Evolutionary conservation across 2,888 invertebrate genomes (phyloP).

Genomic region (Acronicta leporina): DNA sequence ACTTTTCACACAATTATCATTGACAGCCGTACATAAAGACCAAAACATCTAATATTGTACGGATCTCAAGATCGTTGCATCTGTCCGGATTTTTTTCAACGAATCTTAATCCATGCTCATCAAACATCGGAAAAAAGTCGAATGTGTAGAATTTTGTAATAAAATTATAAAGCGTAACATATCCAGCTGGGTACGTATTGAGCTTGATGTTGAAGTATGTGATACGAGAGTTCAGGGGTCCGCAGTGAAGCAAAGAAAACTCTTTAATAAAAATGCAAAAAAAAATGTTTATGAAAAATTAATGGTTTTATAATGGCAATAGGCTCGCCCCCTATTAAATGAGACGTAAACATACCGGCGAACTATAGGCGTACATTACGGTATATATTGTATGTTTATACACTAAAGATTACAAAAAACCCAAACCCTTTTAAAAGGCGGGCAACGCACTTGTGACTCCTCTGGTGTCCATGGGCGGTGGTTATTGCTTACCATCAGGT

Average conservation of each 20-base stretch:
- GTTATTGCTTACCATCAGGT: no score
- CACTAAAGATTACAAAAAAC: no score
- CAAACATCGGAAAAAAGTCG: conserved; percentile 69
- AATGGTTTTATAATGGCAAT: no score
- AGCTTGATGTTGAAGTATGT: conserved; percentile 64
- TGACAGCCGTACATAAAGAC: conserved; percentile 45
- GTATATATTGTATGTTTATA: no score
- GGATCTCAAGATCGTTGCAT: conserved; percentile 56
- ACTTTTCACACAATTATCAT: conserved; percentile 15
- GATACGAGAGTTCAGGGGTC: conserved; percentile 58
- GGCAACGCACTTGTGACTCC: no score
- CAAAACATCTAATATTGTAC: conserved; percentile 32
- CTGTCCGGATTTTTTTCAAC: conserved; percentile 60
- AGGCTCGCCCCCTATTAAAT: no score
- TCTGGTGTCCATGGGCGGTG: no score
- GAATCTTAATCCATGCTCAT: conserved; percentile 73
- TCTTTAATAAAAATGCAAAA: background rate
- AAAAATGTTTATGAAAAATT: no score
- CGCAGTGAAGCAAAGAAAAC: conserved; percentile 1
- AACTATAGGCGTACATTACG: no score
- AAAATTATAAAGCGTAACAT: conserved; percentile 73
- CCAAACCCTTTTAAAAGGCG: no score
- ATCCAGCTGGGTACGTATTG: conserved; percentile 77
- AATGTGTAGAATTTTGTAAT: conserved; percentile 69
- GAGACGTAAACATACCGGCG: no score